Percentiles rank a stretch among this genome's conserved stretches.
phyloP scores from a whole-genome alignment of 2,797 vertebrate genomes.

The Cuniculus paca region DNA sequence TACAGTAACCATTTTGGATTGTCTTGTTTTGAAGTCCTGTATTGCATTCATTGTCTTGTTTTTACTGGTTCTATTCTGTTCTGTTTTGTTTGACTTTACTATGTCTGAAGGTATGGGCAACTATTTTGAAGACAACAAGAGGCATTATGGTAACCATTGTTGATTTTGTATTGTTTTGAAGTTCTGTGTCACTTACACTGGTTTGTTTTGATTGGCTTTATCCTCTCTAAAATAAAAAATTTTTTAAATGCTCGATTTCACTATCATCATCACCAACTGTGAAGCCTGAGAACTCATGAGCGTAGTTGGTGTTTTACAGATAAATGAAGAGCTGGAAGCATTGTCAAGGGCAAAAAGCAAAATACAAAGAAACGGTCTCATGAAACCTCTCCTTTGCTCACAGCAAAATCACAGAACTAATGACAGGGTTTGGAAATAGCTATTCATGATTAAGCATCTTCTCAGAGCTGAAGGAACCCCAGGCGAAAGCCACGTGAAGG shows the following conservation, averaged over 20 bases:
- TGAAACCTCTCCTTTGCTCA: background rate
- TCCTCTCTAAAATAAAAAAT: too few species aligned
- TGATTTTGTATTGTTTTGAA: too few species aligned
- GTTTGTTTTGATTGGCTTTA: too few species aligned
- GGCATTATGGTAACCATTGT: too few species aligned
- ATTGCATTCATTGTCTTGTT: too few species aligned
- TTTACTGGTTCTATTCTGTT: too few species aligned
- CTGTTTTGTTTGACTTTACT: too few species aligned
- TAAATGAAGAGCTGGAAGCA: slow-evolving; percentile 16
- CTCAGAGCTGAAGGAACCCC: background rate
- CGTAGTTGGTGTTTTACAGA: background rate
- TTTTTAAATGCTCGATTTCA: background rate
- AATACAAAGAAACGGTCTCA: background rate
- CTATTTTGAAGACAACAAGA: too few species aligned
- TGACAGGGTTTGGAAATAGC: background rate
- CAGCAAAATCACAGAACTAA: slow-evolving; percentile 30
- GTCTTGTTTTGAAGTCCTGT: too few species aligned
- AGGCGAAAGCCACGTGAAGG: background rate
- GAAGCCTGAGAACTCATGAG: background rate
- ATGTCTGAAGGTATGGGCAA: too few species aligned
- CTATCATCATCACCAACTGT: background rate
- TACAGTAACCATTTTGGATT: too few species aligned
- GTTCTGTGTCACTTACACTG: too few species aligned
- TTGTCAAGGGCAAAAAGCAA: background rate
- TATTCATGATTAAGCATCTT: slow-evolving; percentile 2